phyloP scores from a whole-genome alignment of 2,888 invertebrate species.

The Melanargia galathea region DNA sequence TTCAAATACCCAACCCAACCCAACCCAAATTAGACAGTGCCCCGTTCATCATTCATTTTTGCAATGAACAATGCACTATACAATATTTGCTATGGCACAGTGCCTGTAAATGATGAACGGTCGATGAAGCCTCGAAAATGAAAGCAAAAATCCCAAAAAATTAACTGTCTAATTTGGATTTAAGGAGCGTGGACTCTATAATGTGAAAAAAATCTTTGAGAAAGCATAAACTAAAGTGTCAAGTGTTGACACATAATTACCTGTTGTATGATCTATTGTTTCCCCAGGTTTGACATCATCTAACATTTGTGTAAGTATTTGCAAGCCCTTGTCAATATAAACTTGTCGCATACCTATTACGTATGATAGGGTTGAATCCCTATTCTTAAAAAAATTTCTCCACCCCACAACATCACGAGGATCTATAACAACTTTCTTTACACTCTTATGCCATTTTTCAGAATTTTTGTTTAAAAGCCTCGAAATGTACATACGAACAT shows the following conservation, averaged over 20 bases:
- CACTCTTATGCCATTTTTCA: slow-evolving; percentile 48
- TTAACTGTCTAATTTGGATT: too few species aligned
- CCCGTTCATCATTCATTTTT: too few species aligned
- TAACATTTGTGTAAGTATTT: slow-evolving; percentile 55
- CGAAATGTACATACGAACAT: slow-evolving; percentile 80
- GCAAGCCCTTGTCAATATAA: slow-evolving; percentile 58
- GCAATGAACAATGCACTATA: too few species aligned
- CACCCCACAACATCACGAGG: slow-evolving; percentile 49
- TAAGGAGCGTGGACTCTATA: too few species aligned
- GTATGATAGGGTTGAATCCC: slow-evolving; percentile 63
- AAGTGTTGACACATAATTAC: slow-evolving; percentile 46
- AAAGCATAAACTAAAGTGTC: neutral
- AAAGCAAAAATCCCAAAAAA: too few species aligned
- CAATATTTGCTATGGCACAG: too few species aligned
- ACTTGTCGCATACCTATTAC: slow-evolving; percentile 59
- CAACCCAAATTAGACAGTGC: too few species aligned
- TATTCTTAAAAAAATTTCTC: slow-evolving; percentile 56
- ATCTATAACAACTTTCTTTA: slow-evolving; percentile 49
- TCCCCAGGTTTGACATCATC: slow-evolving; percentile 56
- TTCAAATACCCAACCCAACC: too few species aligned
- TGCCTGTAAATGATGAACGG: too few species aligned
- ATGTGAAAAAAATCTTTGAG: neutral
- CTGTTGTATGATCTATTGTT: slow-evolving; percentile 64
- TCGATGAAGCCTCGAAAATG: too few species aligned
- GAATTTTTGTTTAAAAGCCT: slow-evolving; percentile 54